Conservation (phyloP, 2,888 invertebrate species). For the Isoperla grammatica region DNA sequence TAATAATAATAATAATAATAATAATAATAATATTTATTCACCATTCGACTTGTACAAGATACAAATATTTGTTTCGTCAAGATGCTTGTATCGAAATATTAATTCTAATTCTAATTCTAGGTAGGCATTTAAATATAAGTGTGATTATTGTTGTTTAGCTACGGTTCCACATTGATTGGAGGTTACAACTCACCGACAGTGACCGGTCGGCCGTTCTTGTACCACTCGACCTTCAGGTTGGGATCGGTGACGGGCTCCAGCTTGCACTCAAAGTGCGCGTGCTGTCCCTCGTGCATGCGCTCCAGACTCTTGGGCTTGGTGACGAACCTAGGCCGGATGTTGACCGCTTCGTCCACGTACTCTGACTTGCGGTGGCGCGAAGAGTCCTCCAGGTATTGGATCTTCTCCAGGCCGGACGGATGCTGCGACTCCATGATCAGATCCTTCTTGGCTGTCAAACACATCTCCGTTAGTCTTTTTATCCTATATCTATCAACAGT, state of each 20-base stretch:
- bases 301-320: constrained; percentile 82
- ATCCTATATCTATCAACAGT: background rate
- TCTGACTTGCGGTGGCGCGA: constrained; percentile 79
- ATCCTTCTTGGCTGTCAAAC: constrained; percentile 67
- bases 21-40: too few relatives aligned
- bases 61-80: too few relatives aligned
- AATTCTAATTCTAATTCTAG: too few relatives aligned
- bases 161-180: too few relatives aligned
- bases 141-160: too few relatives aligned
- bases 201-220: constrained; percentile 88
- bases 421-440: constrained; percentile 84
- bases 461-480: background rate
- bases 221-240: constrained; percentile 96
- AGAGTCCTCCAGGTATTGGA: constrained; percentile 83
- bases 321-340: constrained; percentile 75
- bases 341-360: constrained; percentile 75
- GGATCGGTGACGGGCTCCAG: constrained; percentile 95
- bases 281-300: constrained; percentile 80
- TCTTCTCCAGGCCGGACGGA: constrained; percentile 85
- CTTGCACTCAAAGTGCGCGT: constrained; percentile 97
- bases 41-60: too few relatives aligned
- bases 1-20: too few relatives aligned
- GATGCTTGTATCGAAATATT: too few relatives aligned
- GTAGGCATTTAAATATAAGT: too few relatives aligned
- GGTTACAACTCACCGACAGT: constrained; percentile 70